These are phyloP conservation scores for Aplysina aerophoba DNA, from an alignment of 37 sponge, comb jelly and placozoan genomes.

Conservation along the genomic window DNA sequence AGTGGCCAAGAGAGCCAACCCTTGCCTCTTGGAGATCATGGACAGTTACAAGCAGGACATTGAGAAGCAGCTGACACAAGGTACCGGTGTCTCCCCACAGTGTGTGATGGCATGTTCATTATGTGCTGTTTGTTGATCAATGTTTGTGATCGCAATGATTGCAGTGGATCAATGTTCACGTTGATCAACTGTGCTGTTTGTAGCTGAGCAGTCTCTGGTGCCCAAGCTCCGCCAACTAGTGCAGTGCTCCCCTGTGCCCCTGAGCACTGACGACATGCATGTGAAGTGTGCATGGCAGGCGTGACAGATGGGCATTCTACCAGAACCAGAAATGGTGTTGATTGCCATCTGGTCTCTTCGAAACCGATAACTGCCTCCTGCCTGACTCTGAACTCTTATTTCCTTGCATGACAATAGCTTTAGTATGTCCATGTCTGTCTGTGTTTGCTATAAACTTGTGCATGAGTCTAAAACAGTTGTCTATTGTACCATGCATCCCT, in stretches of 20 bases:
- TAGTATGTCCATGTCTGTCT: too few species aligned
- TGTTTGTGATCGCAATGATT: too few species aligned
- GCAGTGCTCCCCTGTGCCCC: constrained; percentile 17
- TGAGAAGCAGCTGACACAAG: background rate
- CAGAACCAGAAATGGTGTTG: background rate
- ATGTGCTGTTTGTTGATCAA: too few species aligned
- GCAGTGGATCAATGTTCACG: background rate
- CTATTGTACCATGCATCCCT: too few species aligned
- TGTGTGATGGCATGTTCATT: too few species aligned
- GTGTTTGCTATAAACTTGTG: background rate
- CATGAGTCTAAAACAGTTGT: too few species aligned
- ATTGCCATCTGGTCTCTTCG: background rate
- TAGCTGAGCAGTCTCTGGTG: constrained; percentile 3
- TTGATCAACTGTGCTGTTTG: background rate
- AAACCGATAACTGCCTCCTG: background rate
- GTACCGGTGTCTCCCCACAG: background rate
- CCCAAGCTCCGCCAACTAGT: background rate
- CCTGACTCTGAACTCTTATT: background rate
- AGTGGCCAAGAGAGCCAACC: background rate
- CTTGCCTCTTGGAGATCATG: background rate
- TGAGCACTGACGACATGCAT: background rate
- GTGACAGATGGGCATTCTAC: background rate
- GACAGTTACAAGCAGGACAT: constrained; percentile 24
- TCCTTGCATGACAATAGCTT: too few species aligned
- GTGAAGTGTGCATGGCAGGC: constrained; percentile 28